A percentile compares a stretch with the other conserved stretches of the same genome.
phyloP scores from a whole-genome alignment of 2,797 vertebrate genomes.

The Pitangus sulphuratus region DNA sequence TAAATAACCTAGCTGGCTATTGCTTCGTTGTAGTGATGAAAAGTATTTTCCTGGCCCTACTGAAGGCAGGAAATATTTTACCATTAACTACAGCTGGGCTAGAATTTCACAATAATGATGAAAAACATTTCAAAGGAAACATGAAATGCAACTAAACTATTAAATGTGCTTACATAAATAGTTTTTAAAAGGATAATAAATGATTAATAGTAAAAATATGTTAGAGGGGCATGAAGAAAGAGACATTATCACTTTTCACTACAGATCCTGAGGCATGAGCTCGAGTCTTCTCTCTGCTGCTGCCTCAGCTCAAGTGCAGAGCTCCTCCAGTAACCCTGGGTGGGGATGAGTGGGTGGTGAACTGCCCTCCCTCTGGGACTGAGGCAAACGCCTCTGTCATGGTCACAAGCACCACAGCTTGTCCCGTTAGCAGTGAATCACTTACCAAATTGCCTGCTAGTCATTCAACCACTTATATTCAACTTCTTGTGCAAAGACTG shows the following conservation, averaged over 20 bases:
- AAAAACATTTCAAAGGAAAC: conserved; percentile 38
- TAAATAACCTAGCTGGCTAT: conserved; percentile 6
- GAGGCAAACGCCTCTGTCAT: background rate
- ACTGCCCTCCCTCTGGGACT: background rate
- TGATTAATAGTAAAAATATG: background rate
- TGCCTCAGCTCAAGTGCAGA: background rate
- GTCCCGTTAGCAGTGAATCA: background rate
- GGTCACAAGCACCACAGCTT: background rate
- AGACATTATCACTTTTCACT: background rate
- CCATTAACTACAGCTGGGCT: conserved; percentile 31
- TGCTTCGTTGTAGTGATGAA: background rate
- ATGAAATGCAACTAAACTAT: conserved; percentile 7
- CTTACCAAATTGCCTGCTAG: background rate
- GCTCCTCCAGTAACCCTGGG: background rate
- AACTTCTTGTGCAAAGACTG: background rate
- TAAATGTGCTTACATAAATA: background rate
- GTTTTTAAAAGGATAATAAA: conserved; percentile 21
- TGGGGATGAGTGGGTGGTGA: background rate
- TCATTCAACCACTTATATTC: background rate
- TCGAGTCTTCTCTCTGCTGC: background rate
- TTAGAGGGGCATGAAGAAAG: background rate
- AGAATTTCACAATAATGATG: conserved; percentile 48
- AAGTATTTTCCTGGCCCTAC: conserved; percentile 43
- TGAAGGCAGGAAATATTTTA: conserved; percentile 45
- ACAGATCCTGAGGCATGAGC: background rate